Evolutionary conservation across 1,140 invertebrate genomes (phyloP), one percentile per base, ranked within the genome.

Genomic region (Palaemon carinicauda): DNA sequence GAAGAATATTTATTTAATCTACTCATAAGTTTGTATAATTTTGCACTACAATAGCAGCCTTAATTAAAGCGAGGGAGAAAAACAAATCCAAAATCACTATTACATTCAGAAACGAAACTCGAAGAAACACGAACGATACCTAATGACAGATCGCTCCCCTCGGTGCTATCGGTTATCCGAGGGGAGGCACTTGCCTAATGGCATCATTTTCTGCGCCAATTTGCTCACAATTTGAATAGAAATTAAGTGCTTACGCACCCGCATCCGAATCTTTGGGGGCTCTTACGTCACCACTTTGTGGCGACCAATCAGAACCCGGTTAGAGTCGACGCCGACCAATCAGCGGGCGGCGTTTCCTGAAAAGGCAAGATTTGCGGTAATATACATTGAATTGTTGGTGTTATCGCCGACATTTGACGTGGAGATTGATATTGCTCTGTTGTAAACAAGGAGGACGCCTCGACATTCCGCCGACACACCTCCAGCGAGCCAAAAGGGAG

Each of bases 181-280:
- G 54, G 87, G 87, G 87, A 88, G 87, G 87, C 75, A 82, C 87
- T 88, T 83, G 60, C 80, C 73, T 83, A 88, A 88, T 88, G 87
- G 87, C 87, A 88, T 88, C 87, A 88, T 88, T 88, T 88, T 88
- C 87, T 88, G 80, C 80, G 81, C 87, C 87, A 83, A 88, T 88
- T 88, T 88, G 87, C 87, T 82, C 80, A 88, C 87, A 88, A 88
- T 88, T 88, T 88, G 87, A 88, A 88, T 88, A 88, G 87, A 88
- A 88, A 88, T 88, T 88, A 88, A 88, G 87, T 88, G 87, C 83
- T 88, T 88, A 88, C 87, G 81, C 87, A 88, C 87, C 77, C 80
- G 74, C 87, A 82, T 88, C 80, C 69, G 80, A 88, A 80, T 82
- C 87, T 83, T 88, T 82, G 82, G 73, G 74, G 65, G 33, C 41